Evolutionary conservation across 1,140 invertebrate genomes (phyloP).

Genomic region (Amyelois transitella): DNA sequence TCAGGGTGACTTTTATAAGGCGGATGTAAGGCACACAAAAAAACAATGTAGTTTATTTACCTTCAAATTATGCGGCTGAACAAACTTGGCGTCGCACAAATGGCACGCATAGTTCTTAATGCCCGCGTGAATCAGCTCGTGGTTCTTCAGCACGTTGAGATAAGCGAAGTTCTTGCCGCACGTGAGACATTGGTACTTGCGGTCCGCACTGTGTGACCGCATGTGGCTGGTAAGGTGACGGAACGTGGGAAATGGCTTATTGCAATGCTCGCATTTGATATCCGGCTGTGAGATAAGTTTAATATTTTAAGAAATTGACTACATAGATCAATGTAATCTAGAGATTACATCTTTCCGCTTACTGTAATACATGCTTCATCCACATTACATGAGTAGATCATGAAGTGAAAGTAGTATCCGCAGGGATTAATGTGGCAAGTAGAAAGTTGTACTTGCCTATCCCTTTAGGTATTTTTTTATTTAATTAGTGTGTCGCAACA

Average conservation of each 20-base stretch:
- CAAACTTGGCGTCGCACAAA: slow-evolving; percentile 66
- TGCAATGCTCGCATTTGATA: slow-evolving; percentile 65
- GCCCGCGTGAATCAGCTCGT: slow-evolving; percentile 64
- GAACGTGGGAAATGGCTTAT: slow-evolving; percentile 62
- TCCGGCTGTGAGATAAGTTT: slow-evolving; percentile 50
- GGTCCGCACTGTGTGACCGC: slow-evolving; percentile 86
- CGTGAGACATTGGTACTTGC: slow-evolving; percentile 85
- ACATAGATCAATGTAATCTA: not conserved
- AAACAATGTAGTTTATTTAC: slow-evolving; percentile 20
- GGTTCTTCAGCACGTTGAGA: slow-evolving; percentile 70
- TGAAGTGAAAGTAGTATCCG: too few species aligned
- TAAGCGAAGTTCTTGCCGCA: slow-evolving; percentile 83
- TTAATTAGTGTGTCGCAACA: too few species aligned
- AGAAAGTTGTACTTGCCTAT: not conserved
- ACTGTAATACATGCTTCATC: too few species aligned
- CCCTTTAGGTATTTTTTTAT: not conserved
- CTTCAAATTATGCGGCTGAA: slow-evolving; percentile 64
- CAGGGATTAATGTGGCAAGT: not conserved
- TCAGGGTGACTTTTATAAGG: not conserved
- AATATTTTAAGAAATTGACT: not conserved
- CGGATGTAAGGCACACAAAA: not conserved
- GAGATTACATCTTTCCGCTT: too few species aligned
- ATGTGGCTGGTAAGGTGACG: slow-evolving; percentile 77
- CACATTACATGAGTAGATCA: too few species aligned
- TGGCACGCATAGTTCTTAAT: slow-evolving; percentile 67